Evolutionary conservation across 2,797 vertebrate genomes (phyloP), one percentile per base, ranked within the genome.

Genomic region (Tachyglossus aculeatus): DNA sequence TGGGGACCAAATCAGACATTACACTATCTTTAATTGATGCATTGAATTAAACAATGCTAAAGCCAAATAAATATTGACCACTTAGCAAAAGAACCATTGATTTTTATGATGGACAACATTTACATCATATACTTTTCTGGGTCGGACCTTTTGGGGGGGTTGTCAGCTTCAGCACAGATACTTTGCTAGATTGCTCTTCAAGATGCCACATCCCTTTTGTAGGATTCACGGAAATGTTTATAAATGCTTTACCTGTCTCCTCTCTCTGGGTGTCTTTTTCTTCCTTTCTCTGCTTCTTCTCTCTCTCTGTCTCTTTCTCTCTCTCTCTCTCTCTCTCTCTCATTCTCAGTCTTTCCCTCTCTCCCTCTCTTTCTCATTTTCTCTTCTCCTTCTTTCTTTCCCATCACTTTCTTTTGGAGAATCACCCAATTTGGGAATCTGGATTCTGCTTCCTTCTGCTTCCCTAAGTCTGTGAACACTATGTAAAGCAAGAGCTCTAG

Each of bases 11-110:
- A 95, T 93, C 94, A 95, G 95, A 95, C 93, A 95, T 96, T 95
- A 96, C 95, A 94, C 93, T 93, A 92, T 93, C 94, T 95, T 94
- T 97, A 97, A 98, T 96, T 96, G 95, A 95, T 93, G 93, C 95
- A 94, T 95, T 94, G 94, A 96, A 97, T 96, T 96, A 96, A 96
- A 95, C 89, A 91, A 93, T 88, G 85, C 89, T 87, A 86, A 92
- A 92, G 92, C 93, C 94, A 95, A 96, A 95, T 96, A 98, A 96
- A 98, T 96, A 98, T 95, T 95, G 96, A 96, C 95, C 95, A 97
- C 96, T 98, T 97, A 96, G 94, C 93, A 95, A 93, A 94, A 89
- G 91, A 89, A 87, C 88, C 93, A 97, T 97, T 95, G 96, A 98
- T 97, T 97, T 96, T 91, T 90, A 92, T 92, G 93, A 94, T 88